These are phyloP conservation scores for Tyria jacobaeae DNA, from an alignment of 2,888 invertebrate genomes.

Conservation along the genomic window DNA sequence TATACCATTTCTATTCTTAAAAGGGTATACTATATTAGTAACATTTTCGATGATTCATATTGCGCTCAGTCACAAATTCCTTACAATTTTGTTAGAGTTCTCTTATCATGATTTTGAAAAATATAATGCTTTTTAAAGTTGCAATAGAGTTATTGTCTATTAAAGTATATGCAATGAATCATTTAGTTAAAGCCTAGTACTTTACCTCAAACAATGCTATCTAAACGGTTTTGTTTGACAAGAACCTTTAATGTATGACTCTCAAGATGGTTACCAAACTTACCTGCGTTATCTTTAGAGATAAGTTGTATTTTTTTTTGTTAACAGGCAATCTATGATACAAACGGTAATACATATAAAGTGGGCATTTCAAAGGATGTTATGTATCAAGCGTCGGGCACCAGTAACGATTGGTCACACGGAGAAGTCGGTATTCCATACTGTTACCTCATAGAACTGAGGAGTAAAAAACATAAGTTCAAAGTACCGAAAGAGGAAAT, in stretches of 20 bases:
- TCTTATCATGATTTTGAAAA: no score
- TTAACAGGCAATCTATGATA: conserved; percentile 70
- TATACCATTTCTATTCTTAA: no score
- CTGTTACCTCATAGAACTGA: conserved; percentile 77
- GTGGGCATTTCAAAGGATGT: conserved; percentile 79
- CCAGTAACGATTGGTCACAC: conserved; percentile 77
- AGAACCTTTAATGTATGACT: background rate
- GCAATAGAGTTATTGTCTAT: background rate
- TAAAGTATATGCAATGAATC: background rate
- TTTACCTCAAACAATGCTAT: background rate
- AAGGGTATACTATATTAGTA: no score
- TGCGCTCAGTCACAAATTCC: no score
- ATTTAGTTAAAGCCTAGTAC: background rate
- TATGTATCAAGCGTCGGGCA: conserved; percentile 77
- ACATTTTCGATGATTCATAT: no score
- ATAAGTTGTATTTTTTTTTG: conserved; percentile 23
- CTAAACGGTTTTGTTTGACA: background rate
- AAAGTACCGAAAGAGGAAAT: conserved; percentile 73
- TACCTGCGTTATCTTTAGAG: background rate
- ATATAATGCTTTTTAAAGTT: no score
- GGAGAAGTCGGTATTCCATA: conserved; percentile 72
- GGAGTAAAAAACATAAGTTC: conserved; percentile 74
- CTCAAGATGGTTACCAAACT: background rate
- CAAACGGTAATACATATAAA: conserved; percentile 74
- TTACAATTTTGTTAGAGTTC: no score